Evolutionary conservation across 2,113 vertebrate species (phyloP), one percentile per base, ranked within the genome.

Genomic region (Octodon degus): DNA sequence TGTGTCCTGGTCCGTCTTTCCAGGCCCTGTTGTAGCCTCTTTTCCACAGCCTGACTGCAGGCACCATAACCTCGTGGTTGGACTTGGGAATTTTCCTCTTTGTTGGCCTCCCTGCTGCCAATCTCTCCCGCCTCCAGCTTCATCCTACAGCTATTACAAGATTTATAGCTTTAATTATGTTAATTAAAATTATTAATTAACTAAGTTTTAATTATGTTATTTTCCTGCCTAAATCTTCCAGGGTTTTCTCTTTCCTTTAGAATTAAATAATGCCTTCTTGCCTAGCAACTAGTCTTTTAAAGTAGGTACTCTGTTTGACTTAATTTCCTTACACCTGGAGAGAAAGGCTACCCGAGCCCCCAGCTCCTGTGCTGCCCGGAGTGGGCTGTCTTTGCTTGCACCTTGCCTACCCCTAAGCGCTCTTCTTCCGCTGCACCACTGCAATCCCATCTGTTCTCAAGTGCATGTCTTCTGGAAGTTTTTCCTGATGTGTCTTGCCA

Each of bases 151-250:
- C 20, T 10, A 25, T 90, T 67, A 58, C 17, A 47, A 83, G 81
- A 96, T 87, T 96, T 90, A 90, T 43, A 63, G 76, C 81, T 93
- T 94, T 88, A 96, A 96, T 96, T 96, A 87, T 58, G 53, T 86
- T 94, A 81, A 94, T 95, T 92, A 90, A 95, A 95, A 74, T 67
- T 34, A 96, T 94, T 87, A 83, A 89, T 93, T 67, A 92, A 68
- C 83, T 22, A 30, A 68, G n/a, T 89, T 95, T 96, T 97, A 95
- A 96, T 93, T 82, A 89, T 86, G 82, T 70, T 89, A 92, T 91
- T 94, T 97, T 96, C 74, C 58, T 96, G 76, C 63, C 93, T 70
- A 93, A 55, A 93, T 81, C 93, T 94, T 94, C 37, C 76, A 85
- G 77, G 22, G 25, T 92, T 90, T 96, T 89, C 77, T 92, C 65